Base-by-base conservation (phyloP, 1,140 invertebrate species). In the Drosophila lacertosa region DNA sequence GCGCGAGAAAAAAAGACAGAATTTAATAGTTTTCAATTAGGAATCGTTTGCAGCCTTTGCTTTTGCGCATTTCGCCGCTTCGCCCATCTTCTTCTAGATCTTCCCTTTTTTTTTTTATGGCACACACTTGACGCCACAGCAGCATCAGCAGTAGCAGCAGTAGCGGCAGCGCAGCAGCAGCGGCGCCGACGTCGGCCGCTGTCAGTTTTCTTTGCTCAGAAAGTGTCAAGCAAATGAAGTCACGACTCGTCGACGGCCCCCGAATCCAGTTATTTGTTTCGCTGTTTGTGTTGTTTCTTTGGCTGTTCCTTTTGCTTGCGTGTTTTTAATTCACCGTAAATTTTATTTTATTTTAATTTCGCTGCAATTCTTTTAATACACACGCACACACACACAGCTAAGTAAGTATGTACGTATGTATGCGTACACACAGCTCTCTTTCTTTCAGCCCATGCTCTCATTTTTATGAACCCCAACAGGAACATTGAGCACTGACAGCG, bases 21-120 rank as follows among this genome's bases (percentile, higher is more conserved):
- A 90, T 90, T 90, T 90, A 90, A 90, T 90, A 90, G 89, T 90
- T 90, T 90, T 90, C 89, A 90, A 90, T 90, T 90, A 90, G 89
- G 89, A 90, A 90, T 90, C 89, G 89, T 90, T 90, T 90, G 89
- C 89, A 90, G 89, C 74, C 89, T 81, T 81, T 90, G 81, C 70
- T 83, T 72, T 74, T 48, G 47, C 26, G 37, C 60, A 15, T 39
- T 24, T 66, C 62, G 42, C 40, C 32, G 40, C 39, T 6, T 24
- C 48, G 51, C 18, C 39, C 45, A 22, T 15, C 29, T 24, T 20
- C 5, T n/a, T 20, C n/a, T 33, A 6, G 1, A 4, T 26, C 24
- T 26, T 29, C 6, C 11, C 37, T 29, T 16, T 20, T 18, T 65
- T 59, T 63, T 64, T 63, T 69, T 76, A 80, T 77, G 69, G 75